Evolutionary conservation across 2,797 vertebrate genomes (phyloP), one percentile per base, ranked within the genome.

Genomic region (Sphaeramia orbicularis): DNA sequence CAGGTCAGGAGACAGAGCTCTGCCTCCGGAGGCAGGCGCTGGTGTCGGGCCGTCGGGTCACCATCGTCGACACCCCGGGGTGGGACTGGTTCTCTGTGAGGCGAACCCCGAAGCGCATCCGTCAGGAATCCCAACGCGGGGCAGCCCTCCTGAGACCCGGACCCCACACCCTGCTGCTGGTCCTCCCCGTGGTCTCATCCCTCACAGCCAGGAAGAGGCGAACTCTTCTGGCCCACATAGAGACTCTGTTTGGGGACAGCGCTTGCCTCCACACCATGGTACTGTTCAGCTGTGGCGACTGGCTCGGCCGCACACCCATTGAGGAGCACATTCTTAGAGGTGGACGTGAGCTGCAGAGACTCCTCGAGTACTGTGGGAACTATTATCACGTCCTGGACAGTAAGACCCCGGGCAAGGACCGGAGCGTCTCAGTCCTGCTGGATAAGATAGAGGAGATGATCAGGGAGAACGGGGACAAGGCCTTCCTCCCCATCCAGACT

Each of bases 331-430:
- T 95, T 37, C 93, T 94, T 9, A 69, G 89, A 57, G 91, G 93
- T 0, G 92, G 92, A 7, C 85, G 92, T 2, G 91, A 94, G 82
- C 88, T 94, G 71, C 84, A 93, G 47, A 91, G 90, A 75, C 86
- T 95, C 57, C 86, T 95, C 2, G 92, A 91, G 53, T 93, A 87
- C 86, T 94, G 93, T 41, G 91, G 92, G 48, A 95, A 94, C 84
- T 93, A 90, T 69, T 94, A 95, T 78, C 94, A 95, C n/a, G 93
- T 94, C 32, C 71, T 94, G 84, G 93, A 95, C 87, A 93, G 92
- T 71, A 93, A 93, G 77, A 89, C 69, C 1, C 90, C 91, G 0
- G 90, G 83, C n/a, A 92, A 89, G 65, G 90, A 94, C 86, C 54
- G 90, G 50, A 91, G 92, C 10, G 90, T 95, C 68, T 91, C 92